Percentiles rank a stretch among this genome's conserved stretches.
phyloP scores from a whole-genome alignment of 2,888 invertebrate species.

The Cylindroiulus punctatus region DNA sequence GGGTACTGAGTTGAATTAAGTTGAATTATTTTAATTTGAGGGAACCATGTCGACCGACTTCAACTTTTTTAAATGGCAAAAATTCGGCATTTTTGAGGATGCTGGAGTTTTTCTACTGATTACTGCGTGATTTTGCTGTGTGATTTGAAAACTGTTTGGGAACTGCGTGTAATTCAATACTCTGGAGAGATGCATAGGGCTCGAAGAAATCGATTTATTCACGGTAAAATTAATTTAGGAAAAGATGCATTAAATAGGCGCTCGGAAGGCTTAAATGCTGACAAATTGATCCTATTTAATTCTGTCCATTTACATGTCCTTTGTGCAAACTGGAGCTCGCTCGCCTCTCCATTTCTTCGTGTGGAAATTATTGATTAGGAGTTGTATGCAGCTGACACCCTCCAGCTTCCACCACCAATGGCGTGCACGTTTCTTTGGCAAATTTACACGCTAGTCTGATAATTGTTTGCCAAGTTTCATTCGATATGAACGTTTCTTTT shows the following conservation, averaged over 20 bases:
- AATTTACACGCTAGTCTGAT: conserved; percentile 27
- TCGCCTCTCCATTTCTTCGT: neutral
- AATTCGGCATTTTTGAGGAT: no score
- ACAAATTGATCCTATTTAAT: conserved; percentile 43
- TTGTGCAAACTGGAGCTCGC: conserved; percentile 9
- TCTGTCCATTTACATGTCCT: conserved; percentile 43
- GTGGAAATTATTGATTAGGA: conserved; percentile 37
- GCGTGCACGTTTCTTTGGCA: conserved; percentile 27
- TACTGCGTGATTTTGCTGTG: no score
- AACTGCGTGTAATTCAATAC: neutral
- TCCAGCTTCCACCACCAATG: conserved; percentile 7
- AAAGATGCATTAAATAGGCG: conserved; percentile 30
- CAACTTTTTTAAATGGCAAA: no score
- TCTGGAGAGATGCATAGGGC: neutral
- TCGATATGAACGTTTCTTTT: conserved; percentile 27
- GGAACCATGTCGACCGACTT: no score
- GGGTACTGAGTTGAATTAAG: no score
- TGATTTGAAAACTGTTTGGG: no score
- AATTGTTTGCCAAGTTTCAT: conserved; percentile 45
- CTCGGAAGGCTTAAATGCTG: conserved; percentile 17
- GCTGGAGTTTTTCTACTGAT: no score
- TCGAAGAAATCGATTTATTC: neutral
- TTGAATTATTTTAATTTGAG: no score
- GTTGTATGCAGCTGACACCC: conserved; percentile 30
- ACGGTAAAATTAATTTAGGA: conserved; percentile 29